Percentiles rank a stretch among this genome's conserved stretches.
These are phyloP conservation scores for Symphodus melops DNA, from an alignment of 2,113 vertebrate species.

Conservation along the genomic window DNA sequence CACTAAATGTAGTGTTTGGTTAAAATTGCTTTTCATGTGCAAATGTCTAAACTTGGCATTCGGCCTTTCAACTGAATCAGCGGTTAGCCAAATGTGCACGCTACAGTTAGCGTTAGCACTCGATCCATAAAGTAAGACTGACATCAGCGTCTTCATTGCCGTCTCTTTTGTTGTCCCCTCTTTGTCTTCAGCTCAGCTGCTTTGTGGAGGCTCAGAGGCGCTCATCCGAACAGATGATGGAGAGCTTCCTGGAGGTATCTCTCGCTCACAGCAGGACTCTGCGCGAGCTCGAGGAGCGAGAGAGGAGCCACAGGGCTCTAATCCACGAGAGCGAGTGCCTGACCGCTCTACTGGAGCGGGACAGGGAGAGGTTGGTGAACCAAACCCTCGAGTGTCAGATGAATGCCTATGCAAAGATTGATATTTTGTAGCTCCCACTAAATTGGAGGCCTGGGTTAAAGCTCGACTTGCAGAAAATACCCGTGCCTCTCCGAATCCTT, in stretches of 20 bases:
- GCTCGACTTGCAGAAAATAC: conserved; percentile 31
- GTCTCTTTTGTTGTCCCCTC: neutral
- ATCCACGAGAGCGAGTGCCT: conserved; percentile 87
- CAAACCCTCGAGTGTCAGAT: conserved; percentile 11
- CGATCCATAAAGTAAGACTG: neutral
- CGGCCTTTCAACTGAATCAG: neutral
- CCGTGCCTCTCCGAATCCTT: conserved; percentile 38
- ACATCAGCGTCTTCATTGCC: neutral
- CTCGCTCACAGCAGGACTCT: conserved; percentile 84
- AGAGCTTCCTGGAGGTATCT: conserved; percentile 87
- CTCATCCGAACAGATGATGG: conserved; percentile 83
- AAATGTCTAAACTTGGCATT: neutral
- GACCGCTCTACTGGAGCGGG: conserved; percentile 87
- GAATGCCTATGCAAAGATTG: conserved; percentile 24
- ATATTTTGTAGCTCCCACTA: conserved; percentile 35
- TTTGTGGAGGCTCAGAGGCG: conserved; percentile 85
- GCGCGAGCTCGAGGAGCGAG: conserved; percentile 86
- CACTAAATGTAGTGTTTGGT: neutral
- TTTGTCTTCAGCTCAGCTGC: conserved; percentile 83
- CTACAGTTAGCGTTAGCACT: no score
- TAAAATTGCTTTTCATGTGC: neutral
- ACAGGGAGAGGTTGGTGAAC: conserved; percentile 88
- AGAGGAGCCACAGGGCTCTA: conserved; percentile 86
- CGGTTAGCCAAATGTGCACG: neutral
- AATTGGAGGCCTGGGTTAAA: conserved; percentile 24